Percentiles rank a stretch among this genome's conserved stretches.
These are phyloP conservation scores for Chironomus tepperi DNA, from an alignment of 1,140 invertebrate species.

Conservation along the genomic window DNA sequence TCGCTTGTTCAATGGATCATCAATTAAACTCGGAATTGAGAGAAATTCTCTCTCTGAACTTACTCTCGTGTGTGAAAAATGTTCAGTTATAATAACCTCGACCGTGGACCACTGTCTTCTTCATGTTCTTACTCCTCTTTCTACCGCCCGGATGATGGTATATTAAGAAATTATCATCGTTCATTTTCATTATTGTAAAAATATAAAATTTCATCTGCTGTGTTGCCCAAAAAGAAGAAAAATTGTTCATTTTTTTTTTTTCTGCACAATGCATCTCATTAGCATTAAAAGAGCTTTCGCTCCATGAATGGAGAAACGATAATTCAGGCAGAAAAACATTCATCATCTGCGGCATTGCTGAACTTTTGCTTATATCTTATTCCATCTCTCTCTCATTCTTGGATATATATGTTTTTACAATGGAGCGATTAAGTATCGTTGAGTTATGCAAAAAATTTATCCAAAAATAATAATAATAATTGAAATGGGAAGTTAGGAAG, in stretches of 20 bases:
- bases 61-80: background rate
- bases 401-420: background rate
- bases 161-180: conserved; percentile 14
- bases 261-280: conserved; percentile 12
- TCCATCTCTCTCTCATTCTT: background rate
- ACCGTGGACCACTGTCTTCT: background rate
- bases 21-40: background rate
- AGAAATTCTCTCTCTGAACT: background rate
- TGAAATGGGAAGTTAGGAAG: too few relatives aligned
- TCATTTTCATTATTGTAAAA: conserved; percentile 2
- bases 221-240: background rate
- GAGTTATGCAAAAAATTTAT: conserved; percentile 3
- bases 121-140: background rate
- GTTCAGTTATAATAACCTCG: conserved; percentile 12
- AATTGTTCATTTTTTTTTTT: background rate
- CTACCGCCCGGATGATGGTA: conserved; percentile 10
- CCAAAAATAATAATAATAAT: too few relatives aligned
- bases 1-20: conserved; percentile 2
- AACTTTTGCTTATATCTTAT: background rate
- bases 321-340: conserved; percentile 6
- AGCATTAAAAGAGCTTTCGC: conserved; percentile 12
- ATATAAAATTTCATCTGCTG: background rate
- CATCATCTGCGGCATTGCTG: background rate
- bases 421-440: background rate
- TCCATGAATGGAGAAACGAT: conserved; percentile 4